Evolutionary conservation across 2,797 vertebrate species (phyloP).

Genomic region (Percopsis omiscomaycus): DNA sequence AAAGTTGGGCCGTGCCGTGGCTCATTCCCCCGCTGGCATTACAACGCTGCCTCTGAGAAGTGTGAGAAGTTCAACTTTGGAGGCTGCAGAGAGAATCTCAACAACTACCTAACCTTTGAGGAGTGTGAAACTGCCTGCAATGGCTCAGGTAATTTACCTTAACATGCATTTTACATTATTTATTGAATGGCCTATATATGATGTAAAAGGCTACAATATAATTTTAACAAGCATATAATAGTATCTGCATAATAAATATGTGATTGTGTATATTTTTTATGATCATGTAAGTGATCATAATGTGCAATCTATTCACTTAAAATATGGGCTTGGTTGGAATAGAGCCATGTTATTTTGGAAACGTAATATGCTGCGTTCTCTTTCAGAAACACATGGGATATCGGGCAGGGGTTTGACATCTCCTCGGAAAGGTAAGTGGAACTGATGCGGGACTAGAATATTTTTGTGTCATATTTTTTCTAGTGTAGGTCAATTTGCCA

Average conservation of each 20-base stretch:
- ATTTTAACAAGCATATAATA: too few relatives aligned
- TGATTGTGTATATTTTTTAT: too few relatives aligned
- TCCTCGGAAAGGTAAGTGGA: slow-evolving; percentile 29
- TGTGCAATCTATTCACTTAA: too few relatives aligned
- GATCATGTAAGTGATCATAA: too few relatives aligned
- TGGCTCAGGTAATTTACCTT: slow-evolving; percentile 62
- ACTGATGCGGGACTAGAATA: neutral
- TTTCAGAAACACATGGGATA: slow-evolving; percentile 57
- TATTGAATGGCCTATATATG: neutral
- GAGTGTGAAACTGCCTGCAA: slow-evolving; percentile 86
- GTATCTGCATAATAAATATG: too few relatives aligned
- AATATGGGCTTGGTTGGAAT: too few relatives aligned
- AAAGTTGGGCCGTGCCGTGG: slow-evolving; percentile 91
- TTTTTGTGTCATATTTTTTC: neutral
- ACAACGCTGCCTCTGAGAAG: slow-evolving; percentile 75
- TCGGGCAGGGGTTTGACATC: slow-evolving; percentile 29
- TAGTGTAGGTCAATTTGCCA: too few relatives aligned
- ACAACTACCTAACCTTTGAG: slow-evolving; percentile 86
- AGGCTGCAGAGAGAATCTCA: slow-evolving; percentile 86
- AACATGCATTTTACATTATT: neutral
- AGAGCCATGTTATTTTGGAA: too few relatives aligned
- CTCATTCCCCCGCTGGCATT: slow-evolving; percentile 90
- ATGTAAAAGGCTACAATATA: too few relatives aligned
- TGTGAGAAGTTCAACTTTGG: slow-evolving; percentile 80
- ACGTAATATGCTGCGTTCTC: slow-evolving; percentile 17